A percentile compares a stretch with the other conserved stretches of the same genome.
phyloP scores from a whole-genome alignment of 2,888 invertebrate species.

The Ethmia dodecea region DNA sequence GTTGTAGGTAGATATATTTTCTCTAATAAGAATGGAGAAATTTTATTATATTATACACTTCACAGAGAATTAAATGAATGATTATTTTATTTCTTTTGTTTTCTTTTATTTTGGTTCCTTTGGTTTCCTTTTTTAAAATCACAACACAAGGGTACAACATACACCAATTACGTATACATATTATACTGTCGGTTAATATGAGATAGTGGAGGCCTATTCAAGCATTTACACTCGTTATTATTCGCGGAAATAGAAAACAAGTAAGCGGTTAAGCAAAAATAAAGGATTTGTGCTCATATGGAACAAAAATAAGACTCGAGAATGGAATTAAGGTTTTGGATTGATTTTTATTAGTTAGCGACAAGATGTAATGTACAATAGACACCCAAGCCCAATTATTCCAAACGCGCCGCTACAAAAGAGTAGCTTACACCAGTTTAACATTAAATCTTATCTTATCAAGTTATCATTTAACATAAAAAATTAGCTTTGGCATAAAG shows the following conservation, averaged over 20 bases:
- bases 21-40: constrained; percentile 53
- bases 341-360: constrained; percentile 26
- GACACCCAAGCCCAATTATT: too few species aligned
- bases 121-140: constrained; percentile 10
- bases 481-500: too few species aligned
- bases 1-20: constrained; percentile 67
- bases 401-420: too few species aligned
- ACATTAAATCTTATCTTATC: too few species aligned
- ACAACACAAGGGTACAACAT: too few species aligned
- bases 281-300: background rate
- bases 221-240: background rate
- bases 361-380: constrained; percentile 6
- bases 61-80: constrained; percentile 71
- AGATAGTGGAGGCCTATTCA: background rate
- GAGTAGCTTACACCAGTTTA: too few species aligned
- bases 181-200: too few species aligned
- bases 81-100: constrained; percentile 52
- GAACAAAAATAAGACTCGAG: constrained; percentile 11
- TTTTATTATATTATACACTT: constrained; percentile 61
- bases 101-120: constrained; percentile 33
- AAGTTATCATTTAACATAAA: too few species aligned
- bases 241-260: too few species aligned
- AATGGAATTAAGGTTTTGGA: constrained; percentile 43
- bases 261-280: background rate
- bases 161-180: too few species aligned